phyloP scores from a whole-genome alignment of 2,113 vertebrate genomes.

The Euleptes europaea region DNA sequence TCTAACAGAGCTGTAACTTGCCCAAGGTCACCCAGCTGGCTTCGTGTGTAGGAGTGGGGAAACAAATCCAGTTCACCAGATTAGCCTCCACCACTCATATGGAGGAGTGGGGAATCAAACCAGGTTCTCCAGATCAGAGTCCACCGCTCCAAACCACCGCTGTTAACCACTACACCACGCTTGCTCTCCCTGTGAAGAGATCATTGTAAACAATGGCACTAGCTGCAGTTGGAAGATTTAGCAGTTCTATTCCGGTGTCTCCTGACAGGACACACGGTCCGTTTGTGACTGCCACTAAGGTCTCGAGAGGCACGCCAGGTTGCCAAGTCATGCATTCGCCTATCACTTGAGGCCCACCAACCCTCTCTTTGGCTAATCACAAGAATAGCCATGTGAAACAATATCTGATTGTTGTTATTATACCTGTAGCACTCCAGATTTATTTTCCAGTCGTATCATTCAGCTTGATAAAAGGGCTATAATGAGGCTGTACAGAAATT shows the following conservation, averaged over 20 bases:
- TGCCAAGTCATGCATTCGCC: constrained; percentile 25
- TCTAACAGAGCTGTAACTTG: too few species aligned
- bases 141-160: too few species aligned
- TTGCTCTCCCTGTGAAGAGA: neutral
- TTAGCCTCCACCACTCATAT: too few species aligned
- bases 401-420: constrained; percentile 19
- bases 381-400: constrained; percentile 39
- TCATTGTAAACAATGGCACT: too few species aligned
- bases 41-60: too few species aligned
- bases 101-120: too few species aligned
- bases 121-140: too few species aligned
- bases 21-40: too few species aligned
- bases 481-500: constrained; percentile 62
- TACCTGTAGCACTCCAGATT: constrained; percentile 59
- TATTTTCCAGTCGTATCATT: constrained; percentile 61
- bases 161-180: too few species aligned
- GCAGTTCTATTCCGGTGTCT: constrained; percentile 9
- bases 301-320: neutral
- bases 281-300: neutral
- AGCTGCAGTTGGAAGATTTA: neutral
- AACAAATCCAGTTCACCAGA: too few species aligned
- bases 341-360: constrained; percentile 47
- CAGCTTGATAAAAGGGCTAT: constrained; percentile 66
- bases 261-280: neutral
- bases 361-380: constrained; percentile 31